Percentiles rank a stretch among this genome's conserved stretches.
phyloP scores from a whole-genome alignment of 2,888 invertebrate genomes.

The Sussaba pulchella region DNA sequence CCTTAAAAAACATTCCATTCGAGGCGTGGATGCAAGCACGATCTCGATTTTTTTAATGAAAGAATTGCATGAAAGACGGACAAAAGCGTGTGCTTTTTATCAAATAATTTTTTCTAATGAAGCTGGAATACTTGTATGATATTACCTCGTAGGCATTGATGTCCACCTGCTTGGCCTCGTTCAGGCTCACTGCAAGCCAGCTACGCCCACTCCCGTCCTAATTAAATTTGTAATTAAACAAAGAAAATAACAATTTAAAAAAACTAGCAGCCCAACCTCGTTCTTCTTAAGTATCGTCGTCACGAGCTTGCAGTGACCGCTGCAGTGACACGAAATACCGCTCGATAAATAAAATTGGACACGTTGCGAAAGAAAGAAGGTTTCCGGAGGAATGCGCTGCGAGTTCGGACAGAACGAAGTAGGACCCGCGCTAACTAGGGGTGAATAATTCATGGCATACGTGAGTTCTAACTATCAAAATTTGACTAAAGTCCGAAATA shows the following conservation, averaged over 20 bases:
- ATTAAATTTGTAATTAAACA: slow-evolving; percentile 59
- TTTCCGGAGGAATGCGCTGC: slow-evolving; percentile 5
- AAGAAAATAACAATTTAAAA: not conserved
- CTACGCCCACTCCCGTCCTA: slow-evolving; percentile 46
- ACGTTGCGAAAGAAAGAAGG: not conserved
- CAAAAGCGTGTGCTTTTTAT: no score
- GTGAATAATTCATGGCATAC: slow-evolving; percentile 60
- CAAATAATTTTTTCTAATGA: slow-evolving; percentile 45
- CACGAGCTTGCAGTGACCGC: not conserved
- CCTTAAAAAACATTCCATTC: slow-evolving; percentile 67
- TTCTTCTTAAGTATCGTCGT: slow-evolving; percentile 5
- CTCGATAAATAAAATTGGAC: not conserved
- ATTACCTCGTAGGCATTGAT: slow-evolving; percentile 3
- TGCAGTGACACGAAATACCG: not conserved
- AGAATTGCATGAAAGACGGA: no score
- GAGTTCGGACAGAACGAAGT: slow-evolving; percentile 36
- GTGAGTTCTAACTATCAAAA: not conserved
- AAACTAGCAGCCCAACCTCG: not conserved
- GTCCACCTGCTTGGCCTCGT: slow-evolving; percentile 17
- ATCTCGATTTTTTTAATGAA: slow-evolving; percentile 51
- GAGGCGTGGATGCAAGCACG: slow-evolving; percentile 57
- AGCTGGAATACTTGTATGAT: slow-evolving; percentile 6
- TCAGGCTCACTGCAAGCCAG: slow-evolving; percentile 9
- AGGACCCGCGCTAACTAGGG: slow-evolving; percentile 1
- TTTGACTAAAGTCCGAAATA: slow-evolving; percentile 25